phyloP scores from a whole-genome alignment of 2,113 vertebrate genomes.

The Calcarius ornatus region DNA sequence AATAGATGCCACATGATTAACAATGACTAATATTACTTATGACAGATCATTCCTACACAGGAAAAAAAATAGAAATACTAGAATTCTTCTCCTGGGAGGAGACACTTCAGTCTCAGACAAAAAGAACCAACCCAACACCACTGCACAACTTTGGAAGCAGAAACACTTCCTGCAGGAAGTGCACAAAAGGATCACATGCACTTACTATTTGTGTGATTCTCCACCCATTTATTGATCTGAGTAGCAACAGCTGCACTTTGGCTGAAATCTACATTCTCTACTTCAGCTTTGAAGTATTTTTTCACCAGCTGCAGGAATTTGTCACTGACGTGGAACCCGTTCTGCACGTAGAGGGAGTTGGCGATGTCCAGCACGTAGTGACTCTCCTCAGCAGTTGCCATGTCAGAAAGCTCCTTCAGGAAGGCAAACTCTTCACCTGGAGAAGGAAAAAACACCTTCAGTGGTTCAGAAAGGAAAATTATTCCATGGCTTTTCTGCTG shows the following conservation, averaged over 20 bases:
- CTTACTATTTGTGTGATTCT: constrained; percentile 95
- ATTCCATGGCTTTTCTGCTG: neutral
- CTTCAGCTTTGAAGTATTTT: constrained; percentile 88
- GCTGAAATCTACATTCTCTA: constrained; percentile 89
- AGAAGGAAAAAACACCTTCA: neutral
- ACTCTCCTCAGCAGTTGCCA: constrained; percentile 74
- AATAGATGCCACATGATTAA: neutral
- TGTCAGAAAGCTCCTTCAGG: constrained; percentile 85
- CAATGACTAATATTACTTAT: neutral
- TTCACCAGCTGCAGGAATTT: constrained; percentile 90
- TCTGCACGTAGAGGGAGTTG: constrained; percentile 91
- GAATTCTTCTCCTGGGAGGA: neutral
- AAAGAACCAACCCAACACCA: neutral
- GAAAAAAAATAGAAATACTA: neutral
- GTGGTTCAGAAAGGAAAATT: neutral
- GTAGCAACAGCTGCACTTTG: constrained; percentile 84
- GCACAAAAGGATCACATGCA: constrained; percentile 26
- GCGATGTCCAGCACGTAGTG: constrained; percentile 88
- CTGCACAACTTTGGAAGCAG: neutral
- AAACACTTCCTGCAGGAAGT: neutral
- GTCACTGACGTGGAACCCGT: constrained; percentile 84
- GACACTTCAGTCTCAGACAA: neutral
- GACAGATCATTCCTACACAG: neutral
- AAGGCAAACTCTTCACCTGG: constrained; percentile 89
- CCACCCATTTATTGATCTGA: constrained; percentile 94